Evolutionary conservation across 2,113 vertebrate genomes (phyloP).

Genomic region (Amazona vittata): DNA sequence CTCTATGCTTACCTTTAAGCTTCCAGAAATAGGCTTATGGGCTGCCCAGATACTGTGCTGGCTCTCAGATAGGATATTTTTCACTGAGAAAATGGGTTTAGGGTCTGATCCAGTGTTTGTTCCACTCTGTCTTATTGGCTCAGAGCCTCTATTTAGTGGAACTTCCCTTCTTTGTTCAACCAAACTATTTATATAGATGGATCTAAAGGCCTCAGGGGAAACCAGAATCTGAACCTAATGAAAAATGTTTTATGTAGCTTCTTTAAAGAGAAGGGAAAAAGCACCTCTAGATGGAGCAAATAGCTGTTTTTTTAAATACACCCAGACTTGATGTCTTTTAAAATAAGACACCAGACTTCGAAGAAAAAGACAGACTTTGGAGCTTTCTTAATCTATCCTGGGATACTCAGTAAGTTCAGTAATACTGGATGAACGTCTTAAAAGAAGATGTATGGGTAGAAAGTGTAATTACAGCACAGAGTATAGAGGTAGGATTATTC

Average conservation of each 20-base stretch:
- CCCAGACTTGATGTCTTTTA: neutral
- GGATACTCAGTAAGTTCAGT: neutral
- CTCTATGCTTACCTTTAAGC: neutral
- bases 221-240: neutral
- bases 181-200: conserved; percentile 12
- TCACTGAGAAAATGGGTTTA: neutral
- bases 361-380: neutral
- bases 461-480: neutral
- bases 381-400: neutral
- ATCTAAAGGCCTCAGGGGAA: neutral
- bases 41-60: neutral
- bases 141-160: conserved; percentile 21
- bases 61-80: neutral
- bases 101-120: conserved; percentile 16
- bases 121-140: conserved; percentile 3
- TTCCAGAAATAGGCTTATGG: neutral
- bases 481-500: neutral
- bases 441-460: neutral
- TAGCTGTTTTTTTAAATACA: neutral
- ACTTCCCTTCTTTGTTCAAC: conserved; percentile 52
- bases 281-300: conserved; percentile 9
- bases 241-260: neutral
- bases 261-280: neutral
- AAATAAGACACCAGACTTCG: neutral
- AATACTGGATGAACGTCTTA: neutral